Base-by-base conservation (phyloP, 1,140 invertebrate species). In the Penaeus chinensis region DNA sequence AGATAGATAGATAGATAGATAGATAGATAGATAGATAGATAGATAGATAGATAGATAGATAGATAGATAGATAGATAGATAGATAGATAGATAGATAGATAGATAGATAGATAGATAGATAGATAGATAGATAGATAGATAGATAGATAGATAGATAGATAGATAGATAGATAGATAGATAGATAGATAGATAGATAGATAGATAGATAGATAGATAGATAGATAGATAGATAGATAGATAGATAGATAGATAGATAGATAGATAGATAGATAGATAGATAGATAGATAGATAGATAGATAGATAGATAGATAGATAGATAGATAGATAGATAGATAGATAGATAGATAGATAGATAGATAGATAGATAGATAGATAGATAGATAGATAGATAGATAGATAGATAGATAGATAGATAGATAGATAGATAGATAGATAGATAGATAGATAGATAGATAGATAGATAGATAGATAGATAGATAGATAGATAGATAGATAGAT, bases 1-100 rank as follows among this genome's bases (percentile, higher is more conserved):
- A 80, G 60, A 80, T 80, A 80, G 60, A 80, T 80, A 80, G 60
- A 80, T 80, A 80, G 60, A 63, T 80, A 80, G 60, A 80, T 80
- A 80, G 20, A 80, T 80, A 80, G 60, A 80, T 80, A 80, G 61
- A 80, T 80, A 63, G 22, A 80, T 62, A 62, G 61, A 80, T 54
- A 24, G 60, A n/a, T 24, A 54, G 8, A 60, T 61, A 27, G 7
- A 80, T 19, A 62, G 27, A 27, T n/a, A 27, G 32, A 77, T 77
- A 77, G 32, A 77, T 77, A 77, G 32, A 77, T 47, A 77, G 22
- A 77, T 77, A 77, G 32, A 37, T 77, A 42, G 32, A 77, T 77
- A 77, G 32, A 77, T 77, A 77, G 32, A 77, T 77, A 77, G 32
- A 77, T 77, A 77, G 32, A 42, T 77, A 77, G 32, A 77, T 77